Base-by-base conservation (phyloP, 1,140 invertebrate species). In the Magallana gigas region DNA sequence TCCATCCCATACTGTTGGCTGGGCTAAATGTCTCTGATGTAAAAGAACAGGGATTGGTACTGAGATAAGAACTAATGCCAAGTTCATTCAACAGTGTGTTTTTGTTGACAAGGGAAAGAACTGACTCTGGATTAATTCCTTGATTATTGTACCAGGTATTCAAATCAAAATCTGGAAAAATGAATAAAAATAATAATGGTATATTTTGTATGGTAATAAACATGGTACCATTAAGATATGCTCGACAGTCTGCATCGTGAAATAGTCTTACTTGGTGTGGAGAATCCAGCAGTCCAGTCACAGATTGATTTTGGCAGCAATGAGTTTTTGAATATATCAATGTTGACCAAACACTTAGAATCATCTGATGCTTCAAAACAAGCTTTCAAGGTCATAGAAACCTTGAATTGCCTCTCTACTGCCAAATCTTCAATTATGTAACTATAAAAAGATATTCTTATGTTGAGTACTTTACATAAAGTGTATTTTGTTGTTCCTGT, bases 311-410 rank as follows among this genome's bases (percentile, higher is more conserved):
- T 84, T 2, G 83, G 83, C 57, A 84, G 9, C 57, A 84, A 58
- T 5, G 83, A 60, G 23, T 62, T 58, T 9, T 84, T 59, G 12
- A 84, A 84, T 7, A 84, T 58, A 62, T 57, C 29, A 59, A 62
- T 23, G 5, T 57, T 58, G 58, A 58, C 18, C 57, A 60, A 14
- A 11, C 83, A 84, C 36, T 58, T 36, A 60, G 16, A 2, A 62
- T 84, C 83, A 84, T 84, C 83, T 36, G 56, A 58, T n/a, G 83
- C 57, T 58, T 84, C 83, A 84, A 84, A 84, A 59, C 83, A 84
- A 36, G 59, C 83, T 48, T 62, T 84, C 12, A 84, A 36, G 18
- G 58, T 84, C 57, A 84, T 3, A 14, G 83, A 60, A 18, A 84
- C 83, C n/a, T 14, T 84, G 58, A 58, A 84, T 18, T 60, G 83